Evolutionary conservation across 2,888 invertebrate genomes (phyloP).

Genomic region (Campoplex capitator): DNA sequence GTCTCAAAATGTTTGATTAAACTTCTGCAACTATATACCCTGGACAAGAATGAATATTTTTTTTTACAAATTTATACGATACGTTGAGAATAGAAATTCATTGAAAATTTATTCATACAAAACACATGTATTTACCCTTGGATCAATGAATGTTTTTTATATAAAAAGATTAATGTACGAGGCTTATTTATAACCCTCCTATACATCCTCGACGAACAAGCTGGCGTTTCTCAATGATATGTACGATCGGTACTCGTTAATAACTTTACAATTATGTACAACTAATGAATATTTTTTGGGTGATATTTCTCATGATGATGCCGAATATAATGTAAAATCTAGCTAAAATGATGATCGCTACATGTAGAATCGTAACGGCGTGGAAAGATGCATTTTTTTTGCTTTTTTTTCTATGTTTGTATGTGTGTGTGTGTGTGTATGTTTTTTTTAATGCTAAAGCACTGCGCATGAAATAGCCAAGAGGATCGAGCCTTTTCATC

Average conservation of each 20-base stretch:
- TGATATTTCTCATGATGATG: constrained; percentile 7
- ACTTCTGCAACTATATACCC: neutral
- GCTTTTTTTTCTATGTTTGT: constrained; percentile 14
- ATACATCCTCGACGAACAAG: constrained; percentile 54
- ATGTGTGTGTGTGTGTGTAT: constrained; percentile 8
- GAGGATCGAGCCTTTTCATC: constrained; percentile 73
- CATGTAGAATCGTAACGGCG: constrained; percentile 18
- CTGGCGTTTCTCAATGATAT: constrained; percentile 64
- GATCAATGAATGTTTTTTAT: neutral
- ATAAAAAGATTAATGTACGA: neutral
- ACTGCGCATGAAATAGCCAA: constrained; percentile 67
- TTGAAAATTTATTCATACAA: neutral
- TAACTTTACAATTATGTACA: constrained; percentile 65
- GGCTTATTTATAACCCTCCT: constrained; percentile 12
- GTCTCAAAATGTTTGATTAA: neutral
- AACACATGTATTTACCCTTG: neutral
- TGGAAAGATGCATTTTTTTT: constrained; percentile 32
- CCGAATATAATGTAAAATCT: constrained; percentile 20
- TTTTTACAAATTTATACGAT: neutral
- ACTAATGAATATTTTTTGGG: constrained; percentile 59
- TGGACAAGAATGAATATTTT: neutral
- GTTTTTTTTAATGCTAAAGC: constrained; percentile 46
- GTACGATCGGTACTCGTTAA: constrained; percentile 56
- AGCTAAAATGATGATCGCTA: constrained; percentile 24
- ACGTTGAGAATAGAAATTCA: neutral